Conservation (phyloP, 2,888 invertebrate genomes). For the Achlya flavicornis region DNA sequence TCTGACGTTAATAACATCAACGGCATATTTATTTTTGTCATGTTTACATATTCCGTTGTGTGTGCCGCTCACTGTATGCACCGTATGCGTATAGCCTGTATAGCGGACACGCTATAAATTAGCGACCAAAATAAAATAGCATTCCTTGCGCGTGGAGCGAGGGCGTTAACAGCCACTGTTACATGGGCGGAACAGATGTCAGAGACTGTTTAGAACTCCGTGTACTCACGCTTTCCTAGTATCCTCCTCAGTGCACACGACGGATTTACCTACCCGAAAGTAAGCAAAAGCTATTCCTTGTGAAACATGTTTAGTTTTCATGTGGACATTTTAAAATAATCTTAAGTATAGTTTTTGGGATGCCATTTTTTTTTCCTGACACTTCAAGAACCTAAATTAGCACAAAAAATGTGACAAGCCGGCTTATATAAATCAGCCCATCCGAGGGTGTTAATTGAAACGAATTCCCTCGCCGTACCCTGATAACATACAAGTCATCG, state of each 20-base stretch:
- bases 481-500: constrained; percentile 53
- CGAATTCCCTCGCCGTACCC: constrained; percentile 65
- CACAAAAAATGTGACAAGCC: constrained; percentile 68
- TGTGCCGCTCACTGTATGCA: constrained; percentile 31
- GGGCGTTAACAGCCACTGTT: constrained; percentile 56
- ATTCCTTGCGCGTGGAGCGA: constrained; percentile 45
- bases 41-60: constrained; percentile 37
- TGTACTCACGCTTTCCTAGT: constrained; percentile 6
- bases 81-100: constrained; percentile 20
- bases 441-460: constrained; percentile 77
- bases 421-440: constrained; percentile 70
- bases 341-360: constrained; percentile 20
- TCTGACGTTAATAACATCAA: constrained; percentile 29
- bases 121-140: constrained; percentile 69
- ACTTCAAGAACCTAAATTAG: constrained; percentile 63
- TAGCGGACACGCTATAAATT: constrained; percentile 61
- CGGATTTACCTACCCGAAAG: not conserved
- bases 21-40: constrained; percentile 40
- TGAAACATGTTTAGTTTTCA: not conserved
- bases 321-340: not conserved
- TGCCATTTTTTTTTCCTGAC: constrained; percentile 58
- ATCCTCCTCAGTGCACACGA: not conserved
- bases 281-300: not conserved
- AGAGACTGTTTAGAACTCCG: constrained; percentile 31
- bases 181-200: constrained; percentile 29